A percentile compares a stretch with the other conserved stretches of the same genome.
Evolutionary conservation across 2,113 vertebrate genomes (phyloP).

Genomic region (Scopus umbretta): DNA sequence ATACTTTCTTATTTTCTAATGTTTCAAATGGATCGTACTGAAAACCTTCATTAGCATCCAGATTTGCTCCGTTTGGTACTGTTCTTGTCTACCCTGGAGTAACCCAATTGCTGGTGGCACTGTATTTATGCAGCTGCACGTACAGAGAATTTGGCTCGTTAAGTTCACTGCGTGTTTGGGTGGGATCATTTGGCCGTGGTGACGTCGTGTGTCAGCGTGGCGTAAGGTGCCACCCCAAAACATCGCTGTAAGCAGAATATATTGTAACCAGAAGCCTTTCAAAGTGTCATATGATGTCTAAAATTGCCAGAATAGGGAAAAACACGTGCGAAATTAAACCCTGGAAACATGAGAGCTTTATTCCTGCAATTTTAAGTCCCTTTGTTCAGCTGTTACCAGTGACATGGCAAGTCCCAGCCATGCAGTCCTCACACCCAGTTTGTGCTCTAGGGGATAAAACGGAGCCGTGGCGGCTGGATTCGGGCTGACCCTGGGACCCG

Average conservation of each 20-base stretch:
- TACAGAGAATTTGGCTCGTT: neutral
- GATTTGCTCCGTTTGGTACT: neutral
- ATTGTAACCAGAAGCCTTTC: neutral
- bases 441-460: neutral
- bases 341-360: neutral
- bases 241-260: rapidly evolving
- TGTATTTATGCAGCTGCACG: neutral
- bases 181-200: neutral
- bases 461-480: neutral
- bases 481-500: neutral
- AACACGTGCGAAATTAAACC: neutral
- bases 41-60: neutral
- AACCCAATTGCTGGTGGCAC: neutral
- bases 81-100: neutral
- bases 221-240: neutral
- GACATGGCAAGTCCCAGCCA: neutral
- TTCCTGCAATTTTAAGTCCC: neutral
- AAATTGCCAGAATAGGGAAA: neutral
- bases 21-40: neutral
- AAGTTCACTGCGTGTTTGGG: rapidly evolving
- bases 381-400: neutral
- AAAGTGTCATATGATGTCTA: rapidly evolving
- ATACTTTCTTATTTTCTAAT: neutral
- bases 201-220: rapidly evolving
- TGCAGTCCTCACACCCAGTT: rapidly evolving